phyloP scores from a whole-genome alignment of 2,113 vertebrate genomes.

The Cinclus mexicanus region DNA sequence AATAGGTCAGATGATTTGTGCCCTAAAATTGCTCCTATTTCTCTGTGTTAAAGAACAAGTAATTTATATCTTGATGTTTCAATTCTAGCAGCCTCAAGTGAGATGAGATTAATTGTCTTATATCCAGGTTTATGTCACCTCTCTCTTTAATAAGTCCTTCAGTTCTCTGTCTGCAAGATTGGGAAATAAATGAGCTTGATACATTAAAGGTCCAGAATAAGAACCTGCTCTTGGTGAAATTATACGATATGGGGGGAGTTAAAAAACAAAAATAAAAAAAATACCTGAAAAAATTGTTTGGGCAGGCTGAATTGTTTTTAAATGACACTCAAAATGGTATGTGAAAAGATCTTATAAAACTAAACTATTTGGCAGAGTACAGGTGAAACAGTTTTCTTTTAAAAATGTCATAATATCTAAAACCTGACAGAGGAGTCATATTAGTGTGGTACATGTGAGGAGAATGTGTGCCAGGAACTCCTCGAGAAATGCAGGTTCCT shows the following conservation, averaged over 20 bases:
- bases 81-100: background rate
- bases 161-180: background rate
- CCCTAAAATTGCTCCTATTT: slow-evolving; percentile 46
- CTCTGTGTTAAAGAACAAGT: background rate
- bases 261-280: background rate
- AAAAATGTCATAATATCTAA: background rate
- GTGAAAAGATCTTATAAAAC: background rate
- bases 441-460: background rate
- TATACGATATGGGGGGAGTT: background rate
- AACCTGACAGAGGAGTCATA: background rate
- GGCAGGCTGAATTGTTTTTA: background rate
- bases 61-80: background rate
- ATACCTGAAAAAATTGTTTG: background rate
- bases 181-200: background rate
- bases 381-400: background rate
- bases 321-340: background rate
- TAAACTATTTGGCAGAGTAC: background rate
- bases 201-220: background rate
- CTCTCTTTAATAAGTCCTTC: background rate
- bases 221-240: background rate
- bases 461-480: background rate
- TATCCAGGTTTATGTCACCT: background rate
- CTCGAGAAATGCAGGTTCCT: slow-evolving; percentile 6
- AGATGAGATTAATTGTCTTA: background rate
- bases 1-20: slow-evolving; percentile 47